These are phyloP conservation scores for Grammomys surdaster DNA, from an alignment of 2,113 vertebrate species.

Conservation along the genomic window DNA sequence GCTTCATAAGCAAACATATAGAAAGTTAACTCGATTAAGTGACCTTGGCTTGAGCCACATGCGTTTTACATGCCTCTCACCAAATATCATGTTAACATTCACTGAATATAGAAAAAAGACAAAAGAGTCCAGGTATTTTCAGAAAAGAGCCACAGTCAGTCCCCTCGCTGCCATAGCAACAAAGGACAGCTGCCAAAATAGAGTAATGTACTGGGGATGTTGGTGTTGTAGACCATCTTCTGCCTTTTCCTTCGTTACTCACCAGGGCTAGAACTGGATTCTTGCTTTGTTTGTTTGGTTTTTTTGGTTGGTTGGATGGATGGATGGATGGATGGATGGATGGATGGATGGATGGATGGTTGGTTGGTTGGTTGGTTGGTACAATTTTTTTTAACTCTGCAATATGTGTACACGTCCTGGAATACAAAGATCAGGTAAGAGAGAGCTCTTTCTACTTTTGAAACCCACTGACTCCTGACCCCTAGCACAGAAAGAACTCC, in stretches of 20 bases:
- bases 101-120: not conserved
- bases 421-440: constrained; percentile 30
- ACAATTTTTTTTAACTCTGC: constrained; percentile 60
- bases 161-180: not conserved
- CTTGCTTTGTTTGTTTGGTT: not conserved
- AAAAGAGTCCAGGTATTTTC: constrained; percentile 18
- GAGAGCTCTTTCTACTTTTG: constrained; percentile 52
- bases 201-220: not conserved
- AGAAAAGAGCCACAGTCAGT: not conserved
- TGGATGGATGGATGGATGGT: not conserved
- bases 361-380: not conserved
- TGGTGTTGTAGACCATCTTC: not conserved
- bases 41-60: constrained; percentile 50
- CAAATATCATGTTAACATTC: constrained; percentile 16
- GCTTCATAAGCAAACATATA: constrained; percentile 52
- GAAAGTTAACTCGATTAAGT: constrained; percentile 63
- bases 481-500: constrained; percentile 56
- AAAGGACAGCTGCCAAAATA: not conserved
- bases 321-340: not conserved
- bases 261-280: constrained; percentile 1
- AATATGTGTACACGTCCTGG: not conserved
- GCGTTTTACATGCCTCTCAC: constrained; percentile 29
- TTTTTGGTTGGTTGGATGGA: not conserved
- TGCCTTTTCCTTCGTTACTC: not conserved
- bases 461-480: constrained; percentile 51